Evolutionary conservation across 2,888 invertebrate species (phyloP), one percentile per base, ranked within the genome.

Genomic region (Pyrrhia umbra): DNA sequence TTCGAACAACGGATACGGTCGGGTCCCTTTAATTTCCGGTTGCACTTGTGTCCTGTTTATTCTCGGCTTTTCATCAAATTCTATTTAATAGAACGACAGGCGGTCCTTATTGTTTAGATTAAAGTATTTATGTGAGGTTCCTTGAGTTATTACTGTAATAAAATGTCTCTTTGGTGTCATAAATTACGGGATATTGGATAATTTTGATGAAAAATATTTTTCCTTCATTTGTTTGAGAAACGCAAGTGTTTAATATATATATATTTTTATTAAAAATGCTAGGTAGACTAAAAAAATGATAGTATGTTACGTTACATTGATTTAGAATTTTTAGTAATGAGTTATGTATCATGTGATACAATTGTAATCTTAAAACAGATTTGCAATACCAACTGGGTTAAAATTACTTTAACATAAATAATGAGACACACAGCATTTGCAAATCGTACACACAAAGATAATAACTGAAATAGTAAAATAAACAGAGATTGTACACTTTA

Each of bases 21-120:
- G 81, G 79, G 87, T 85, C 87, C 86, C 86, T 89, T 91, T 90
- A 90, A 90, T 91, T 90, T 91, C 90, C 90, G 89, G 84, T 80
- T 84, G 84, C 83, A 86, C 85, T 88, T 85, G 83, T 85, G 85
- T 85, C 85, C 83, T 85, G 85, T 88, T 89, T 90, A 86, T 86
- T 86, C 81, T 79, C 75, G 82, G 86, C 82, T 86, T 85, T 83
- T 80, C 85, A 86, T 87, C 84, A 84, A 86, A 84, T 83, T 83
- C 69, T 77, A 75, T 83, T 80, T 73, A 67, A 72, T 61, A 68
- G 52, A 68, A 70, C 63, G 74, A 47, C 62, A 68, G 59, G 64
- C 71, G 66, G 65, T 58, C 75, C 74, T 80, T 69, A 77, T 80
- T 72, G 75, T 77, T 77, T 75, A 67, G 68, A 61, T 62, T 76